These are phyloP conservation scores for Lanistes nyassanus DNA, from an alignment of 1,140 invertebrate species.

Conservation along the genomic window DNA sequence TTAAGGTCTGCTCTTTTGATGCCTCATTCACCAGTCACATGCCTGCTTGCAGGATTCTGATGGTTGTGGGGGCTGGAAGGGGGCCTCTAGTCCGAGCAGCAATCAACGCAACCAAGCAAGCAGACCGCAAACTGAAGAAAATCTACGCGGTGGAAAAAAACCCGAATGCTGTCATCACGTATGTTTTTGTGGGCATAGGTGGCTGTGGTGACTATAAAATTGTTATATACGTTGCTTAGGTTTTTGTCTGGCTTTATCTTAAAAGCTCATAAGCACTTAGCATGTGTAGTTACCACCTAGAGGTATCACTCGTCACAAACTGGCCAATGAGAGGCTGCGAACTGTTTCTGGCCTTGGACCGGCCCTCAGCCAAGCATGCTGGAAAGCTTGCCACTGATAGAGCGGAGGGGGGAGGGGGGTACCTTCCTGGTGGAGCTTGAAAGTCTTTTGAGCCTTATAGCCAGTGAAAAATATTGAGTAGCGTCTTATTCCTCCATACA, in stretches of 20 bases:
- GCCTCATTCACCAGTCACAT: not conserved
- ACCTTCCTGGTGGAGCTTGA: not conserved
- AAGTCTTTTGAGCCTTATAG: not conserved
- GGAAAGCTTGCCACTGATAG: too few relatives aligned
- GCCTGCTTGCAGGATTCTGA: conserved; percentile 47
- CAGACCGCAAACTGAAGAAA: conserved; percentile 75
- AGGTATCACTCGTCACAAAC: too few relatives aligned
- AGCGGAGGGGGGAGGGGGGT: not conserved
- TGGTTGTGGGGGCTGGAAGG: conserved; percentile 80
- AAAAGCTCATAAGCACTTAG: too few relatives aligned
- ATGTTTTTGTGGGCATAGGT: conserved; percentile 50
- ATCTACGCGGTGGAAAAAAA: conserved; percentile 97
- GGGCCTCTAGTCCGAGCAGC: conserved; percentile 91
- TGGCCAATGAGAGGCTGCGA: too few relatives aligned
- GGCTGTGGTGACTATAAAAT: too few relatives aligned
- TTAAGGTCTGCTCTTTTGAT: too few relatives aligned
- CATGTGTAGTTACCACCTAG: too few relatives aligned
- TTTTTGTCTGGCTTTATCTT: too few relatives aligned
- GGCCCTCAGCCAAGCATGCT: too few relatives aligned
- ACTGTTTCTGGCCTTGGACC: too few relatives aligned
- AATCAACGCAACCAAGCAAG: conserved; percentile 81
- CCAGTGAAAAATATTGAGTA: not conserved
- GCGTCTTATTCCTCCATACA: too few relatives aligned
- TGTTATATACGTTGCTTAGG: too few relatives aligned
- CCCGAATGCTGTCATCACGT: conserved; percentile 93